These are phyloP conservation scores for Dermatophagoides farinae DNA, from an alignment of 1,140 invertebrate genomes.

Conservation along the genomic window DNA sequence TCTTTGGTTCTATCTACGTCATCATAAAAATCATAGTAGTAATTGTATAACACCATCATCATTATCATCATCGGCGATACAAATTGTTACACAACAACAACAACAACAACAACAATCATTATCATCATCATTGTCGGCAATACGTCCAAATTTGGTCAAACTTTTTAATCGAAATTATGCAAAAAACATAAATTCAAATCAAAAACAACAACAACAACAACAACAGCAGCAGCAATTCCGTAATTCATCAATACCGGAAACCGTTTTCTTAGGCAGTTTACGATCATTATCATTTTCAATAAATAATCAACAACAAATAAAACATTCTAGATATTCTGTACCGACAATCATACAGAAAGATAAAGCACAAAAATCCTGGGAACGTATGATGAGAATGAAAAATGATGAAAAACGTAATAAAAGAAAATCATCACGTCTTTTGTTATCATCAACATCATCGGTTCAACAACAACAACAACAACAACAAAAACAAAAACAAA, in stretches of 20 bases:
- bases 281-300: not conserved
- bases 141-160: not conserved
- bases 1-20: not conserved
- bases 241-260: constrained; percentile 2
- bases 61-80: too few species aligned
- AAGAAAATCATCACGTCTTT: not conserved
- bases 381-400: constrained; percentile 5
- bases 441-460: not conserved
- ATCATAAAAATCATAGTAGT: not conserved
- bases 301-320: not conserved
- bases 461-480: not conserved
- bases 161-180: not conserved
- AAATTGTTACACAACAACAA: not conserved
- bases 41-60: too few species aligned
- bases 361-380: constrained; percentile 2
- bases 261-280: not conserved
- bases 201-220: not conserved
- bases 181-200: too few species aligned
- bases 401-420: not conserved
- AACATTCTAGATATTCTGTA: not conserved
- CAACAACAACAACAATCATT: not conserved
- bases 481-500: too few species aligned
- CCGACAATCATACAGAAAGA: constrained; percentile 6
- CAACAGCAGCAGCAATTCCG: not conserved
- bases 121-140: too few species aligned